A percentile compares a stretch with the other conserved stretches of the same genome.
Conservation (phyloP, 35 echinoderm and acorn worm species). For the Eucidaris tribuloides region DNA sequence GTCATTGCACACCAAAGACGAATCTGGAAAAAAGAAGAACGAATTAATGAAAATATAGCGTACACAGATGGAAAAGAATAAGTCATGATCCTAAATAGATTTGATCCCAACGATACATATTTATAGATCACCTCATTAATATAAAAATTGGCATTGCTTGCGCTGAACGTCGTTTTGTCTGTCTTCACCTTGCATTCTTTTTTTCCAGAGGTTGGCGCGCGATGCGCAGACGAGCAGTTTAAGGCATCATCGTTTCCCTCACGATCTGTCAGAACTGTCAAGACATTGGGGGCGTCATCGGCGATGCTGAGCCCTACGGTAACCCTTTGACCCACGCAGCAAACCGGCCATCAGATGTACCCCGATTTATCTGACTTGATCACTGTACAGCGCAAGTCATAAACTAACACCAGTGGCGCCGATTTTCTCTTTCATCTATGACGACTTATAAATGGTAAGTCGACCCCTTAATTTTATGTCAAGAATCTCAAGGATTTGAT, state of each 20-base stretch:
- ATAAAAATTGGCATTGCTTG: too few species aligned
- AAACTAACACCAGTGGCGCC: slow-evolving; percentile 72
- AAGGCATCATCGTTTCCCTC: slow-evolving; percentile 55
- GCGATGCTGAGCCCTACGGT: slow-evolving; percentile 62
- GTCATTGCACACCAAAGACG: too few species aligned
- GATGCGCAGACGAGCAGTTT: slow-evolving; percentile 12
- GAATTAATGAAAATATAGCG: too few species aligned
- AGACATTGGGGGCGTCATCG: slow-evolving; percentile 47
- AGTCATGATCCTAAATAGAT: too few species aligned
- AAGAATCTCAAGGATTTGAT: too few species aligned
- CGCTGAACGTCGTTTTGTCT: not conserved
- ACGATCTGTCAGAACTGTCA: slow-evolving; percentile 47
- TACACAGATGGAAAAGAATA: too few species aligned
- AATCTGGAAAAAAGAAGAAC: too few species aligned
- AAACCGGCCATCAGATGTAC: slow-evolving; percentile 44
- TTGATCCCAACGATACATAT: too few species aligned
- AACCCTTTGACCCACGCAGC: slow-evolving; percentile 24
- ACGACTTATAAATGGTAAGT: slow-evolving; percentile 54
- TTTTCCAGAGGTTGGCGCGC: slow-evolving; percentile 46
- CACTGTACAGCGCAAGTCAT: slow-evolving; percentile 32
- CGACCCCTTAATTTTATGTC: not conserved
- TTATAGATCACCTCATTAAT: too few species aligned
- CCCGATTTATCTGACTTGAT: slow-evolving; percentile 32
- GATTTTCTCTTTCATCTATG: slow-evolving; percentile 78
- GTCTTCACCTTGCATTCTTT: not conserved